Evolutionary conservation across 2,888 invertebrate genomes (phyloP), one percentile per base, ranked within the genome.

Genomic region (Rutpela maculata): DNA sequence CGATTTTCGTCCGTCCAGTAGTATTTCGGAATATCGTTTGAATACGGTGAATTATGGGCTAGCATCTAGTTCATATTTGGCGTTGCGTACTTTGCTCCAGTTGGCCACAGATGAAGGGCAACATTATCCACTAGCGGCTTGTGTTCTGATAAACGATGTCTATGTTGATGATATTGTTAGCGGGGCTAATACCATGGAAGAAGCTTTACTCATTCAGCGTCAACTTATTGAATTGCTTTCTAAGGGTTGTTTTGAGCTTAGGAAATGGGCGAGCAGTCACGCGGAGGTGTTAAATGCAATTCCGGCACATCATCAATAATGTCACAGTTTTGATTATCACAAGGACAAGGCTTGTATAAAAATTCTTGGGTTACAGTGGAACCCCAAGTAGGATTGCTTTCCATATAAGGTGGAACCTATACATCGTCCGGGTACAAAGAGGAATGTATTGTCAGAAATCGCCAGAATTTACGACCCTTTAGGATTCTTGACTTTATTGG

Each of bases 141-240:
- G 38, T n/a, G 55, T 17, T 18, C 19, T 67, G 11, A 38, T 15
- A 67, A 9, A 15, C 3, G 50, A 67, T 55, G 19, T 17, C 5
- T 67, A 67, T 12, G 67, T 67, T 10, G 38, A 67, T 38, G 67
- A 67, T 10, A 22, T 67, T 5, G 18, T 67, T 15, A 67, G 22
- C 6, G 38, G 67, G 9, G 67, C 67, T 35, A 19, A 43, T 12
- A 17, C 18, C n/a, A 4, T 67, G 17, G 67, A 38, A 7, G 50
- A 38, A 15, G 67, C 67, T 0, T 38, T 17, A 19, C 17, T 35
- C 2, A n/a, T 67, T 6, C 43, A 43, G 38, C 17, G 3, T 15
- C 22, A 67, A 43, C 22, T 43, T 15, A 67, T 67, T 6, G n/a
- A 1, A 7, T 38, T 67, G n/a, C 55, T 67, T 7, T 17, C 19